Conservation (phyloP, 1,140 invertebrate species). For the Leptoteleia sp. region DNA sequence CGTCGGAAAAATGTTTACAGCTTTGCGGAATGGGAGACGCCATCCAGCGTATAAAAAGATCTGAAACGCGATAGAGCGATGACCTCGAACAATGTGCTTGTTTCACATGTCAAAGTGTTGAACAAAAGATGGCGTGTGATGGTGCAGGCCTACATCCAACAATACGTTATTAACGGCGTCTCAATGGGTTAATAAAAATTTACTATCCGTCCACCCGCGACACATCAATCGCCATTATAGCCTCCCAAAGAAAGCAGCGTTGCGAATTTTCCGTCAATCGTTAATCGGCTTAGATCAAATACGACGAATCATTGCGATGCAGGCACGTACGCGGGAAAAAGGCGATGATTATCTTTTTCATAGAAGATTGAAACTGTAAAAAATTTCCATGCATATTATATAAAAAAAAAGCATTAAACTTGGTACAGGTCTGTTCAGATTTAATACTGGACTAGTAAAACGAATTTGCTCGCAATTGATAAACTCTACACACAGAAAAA, state of each 20-base stretch:
- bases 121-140: conserved; percentile 60
- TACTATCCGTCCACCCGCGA: too few species aligned
- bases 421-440: too few species aligned
- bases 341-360: too few species aligned
- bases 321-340: not conserved
- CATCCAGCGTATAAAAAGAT: conserved; percentile 35
- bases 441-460: too few species aligned
- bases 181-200: conserved; percentile 23
- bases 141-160: conserved; percentile 47
- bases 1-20: conserved; percentile 31
- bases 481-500: too few species aligned
- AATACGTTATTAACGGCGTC: conserved; percentile 48
- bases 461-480: too few species aligned
- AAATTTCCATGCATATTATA: too few species aligned
- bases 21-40: conserved; percentile 22
- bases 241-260: too few species aligned
- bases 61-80: conserved; percentile 36
- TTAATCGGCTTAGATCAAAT: conserved; percentile 1
- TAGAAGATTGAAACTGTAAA: too few species aligned
- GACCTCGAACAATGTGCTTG: conserved; percentile 53
- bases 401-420: too few species aligned
- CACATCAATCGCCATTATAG: too few species aligned
- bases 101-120: conserved; percentile 61
- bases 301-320: conserved; percentile 5
- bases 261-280: not conserved